These are phyloP conservation scores for Carassius carassius DNA, from an alignment of 2,113 vertebrate genomes.

Conservation along the genomic window DNA sequence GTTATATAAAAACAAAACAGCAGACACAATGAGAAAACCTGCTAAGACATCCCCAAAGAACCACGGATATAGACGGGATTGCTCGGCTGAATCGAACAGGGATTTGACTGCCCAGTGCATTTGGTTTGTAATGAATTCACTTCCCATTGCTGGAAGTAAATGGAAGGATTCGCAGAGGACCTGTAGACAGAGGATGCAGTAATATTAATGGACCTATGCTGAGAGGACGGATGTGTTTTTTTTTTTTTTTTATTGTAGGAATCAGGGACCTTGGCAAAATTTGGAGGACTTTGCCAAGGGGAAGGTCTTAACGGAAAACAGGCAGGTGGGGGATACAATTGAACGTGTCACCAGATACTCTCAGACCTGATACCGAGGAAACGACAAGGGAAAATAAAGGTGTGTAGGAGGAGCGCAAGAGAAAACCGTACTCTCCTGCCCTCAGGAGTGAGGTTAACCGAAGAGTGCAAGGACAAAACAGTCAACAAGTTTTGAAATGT, in stretches of 20 bases:
- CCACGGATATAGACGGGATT: neutral
- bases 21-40: slow-evolving; percentile 42
- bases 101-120: slow-evolving; percentile 22
- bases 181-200: slow-evolving; percentile 35
- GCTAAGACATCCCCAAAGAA: slow-evolving; percentile 17
- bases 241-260: slow-evolving; percentile 41
- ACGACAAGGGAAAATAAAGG: neutral
- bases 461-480: slow-evolving; percentile 17
- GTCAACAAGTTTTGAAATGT: slow-evolving; percentile 33
- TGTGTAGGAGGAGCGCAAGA: slow-evolving; percentile 8
- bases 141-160: neutral
- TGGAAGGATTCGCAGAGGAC: slow-evolving; percentile 45
- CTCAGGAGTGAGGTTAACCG: slow-evolving; percentile 27
- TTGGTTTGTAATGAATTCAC: slow-evolving; percentile 20
- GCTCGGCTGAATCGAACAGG: neutral
- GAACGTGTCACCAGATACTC: neutral
- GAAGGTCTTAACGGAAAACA: neutral
- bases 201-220: neutral
- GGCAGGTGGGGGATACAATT: neutral
- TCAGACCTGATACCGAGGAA: slow-evolving; percentile 9
- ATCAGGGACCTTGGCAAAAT: neutral
- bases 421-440: neutral
- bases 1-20: slow-evolving; percentile 53
- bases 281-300: neutral
- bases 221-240: neutral